phyloP scores from a whole-genome alignment of 2,888 invertebrate genomes.

The Buathra laborator region DNA sequence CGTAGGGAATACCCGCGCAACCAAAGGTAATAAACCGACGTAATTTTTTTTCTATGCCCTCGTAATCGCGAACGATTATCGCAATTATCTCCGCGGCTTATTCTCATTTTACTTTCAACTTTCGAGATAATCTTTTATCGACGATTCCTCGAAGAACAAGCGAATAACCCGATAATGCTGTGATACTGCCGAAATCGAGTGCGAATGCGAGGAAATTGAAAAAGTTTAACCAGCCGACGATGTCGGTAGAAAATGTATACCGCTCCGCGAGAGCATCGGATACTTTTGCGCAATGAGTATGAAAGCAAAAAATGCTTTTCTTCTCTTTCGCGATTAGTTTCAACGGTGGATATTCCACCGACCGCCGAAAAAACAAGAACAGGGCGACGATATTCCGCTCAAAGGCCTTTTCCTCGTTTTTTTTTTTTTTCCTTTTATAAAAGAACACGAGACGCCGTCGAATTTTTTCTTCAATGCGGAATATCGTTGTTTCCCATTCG shows the following conservation, averaged over 20 bases:
- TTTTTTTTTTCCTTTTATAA: too few relatives aligned
- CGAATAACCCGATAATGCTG: conserved; percentile 19
- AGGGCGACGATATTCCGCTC: too few relatives aligned
- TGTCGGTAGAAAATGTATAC: neutral
- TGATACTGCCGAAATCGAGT: conserved; percentile 1
- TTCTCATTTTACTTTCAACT: conserved; percentile 8
- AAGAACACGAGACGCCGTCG: too few relatives aligned
- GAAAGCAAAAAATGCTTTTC: neutral
- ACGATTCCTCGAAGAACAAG: conserved; percentile 6
- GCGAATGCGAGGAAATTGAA: conserved; percentile 41
- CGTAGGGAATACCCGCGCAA: too few relatives aligned
- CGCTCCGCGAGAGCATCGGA: neutral
- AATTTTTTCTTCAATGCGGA: neutral
- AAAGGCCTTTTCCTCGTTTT: too few relatives aligned
- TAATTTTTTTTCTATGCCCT: too few relatives aligned
- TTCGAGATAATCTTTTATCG: neutral
- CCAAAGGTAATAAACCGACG: too few relatives aligned
- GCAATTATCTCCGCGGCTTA: conserved; percentile 3
- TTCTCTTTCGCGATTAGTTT: neutral
- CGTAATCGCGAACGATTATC: conserved; percentile 4
- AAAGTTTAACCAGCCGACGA: conserved; percentile 17
- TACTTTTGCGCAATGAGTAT: neutral
- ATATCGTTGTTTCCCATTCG: neutral
- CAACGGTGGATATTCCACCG: neutral
- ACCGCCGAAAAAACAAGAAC: neutral